Conservation (phyloP, 2,113 vertebrate species). For the Hippocampus barbouri region DNA sequence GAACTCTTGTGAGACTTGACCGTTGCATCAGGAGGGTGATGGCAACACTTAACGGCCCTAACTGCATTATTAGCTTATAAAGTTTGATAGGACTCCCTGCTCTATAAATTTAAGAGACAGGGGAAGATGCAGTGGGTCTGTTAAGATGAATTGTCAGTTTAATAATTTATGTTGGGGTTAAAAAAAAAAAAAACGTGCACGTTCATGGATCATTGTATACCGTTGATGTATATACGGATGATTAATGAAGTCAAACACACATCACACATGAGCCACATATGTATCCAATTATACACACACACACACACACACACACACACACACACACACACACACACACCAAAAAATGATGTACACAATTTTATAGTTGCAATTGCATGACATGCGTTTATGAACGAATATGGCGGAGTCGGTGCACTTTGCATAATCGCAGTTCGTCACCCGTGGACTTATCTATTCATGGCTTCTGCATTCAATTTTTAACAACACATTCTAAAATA, state of each 20-base stretch:
- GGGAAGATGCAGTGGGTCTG: background rate
- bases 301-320: too few relatives aligned
- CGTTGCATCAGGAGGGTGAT: slow-evolving; percentile 45
- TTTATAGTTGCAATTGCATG: too few relatives aligned
- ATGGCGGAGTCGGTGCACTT: too few relatives aligned
- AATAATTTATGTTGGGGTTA: background rate
- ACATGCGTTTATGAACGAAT: too few relatives aligned
- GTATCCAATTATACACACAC: too few relatives aligned
- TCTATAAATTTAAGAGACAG: slow-evolving; percentile 43
- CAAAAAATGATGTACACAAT: too few relatives aligned
- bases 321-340: too few relatives aligned
- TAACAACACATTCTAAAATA: too few relatives aligned
- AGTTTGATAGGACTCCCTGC: slow-evolving; percentile 58
- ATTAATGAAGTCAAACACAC: background rate
- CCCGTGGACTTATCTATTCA: too few relatives aligned
- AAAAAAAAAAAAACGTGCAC: background rate
- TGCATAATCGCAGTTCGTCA: too few relatives aligned
- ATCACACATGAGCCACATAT: background rate
- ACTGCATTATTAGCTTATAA: slow-evolving; percentile 72
- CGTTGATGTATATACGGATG: background rate
- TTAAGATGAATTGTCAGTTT: background rate
- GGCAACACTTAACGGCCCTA: slow-evolving; percentile 61
- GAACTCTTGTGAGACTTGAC: slow-evolving; percentile 48
- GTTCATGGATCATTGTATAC: background rate
- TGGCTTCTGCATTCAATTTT: too few relatives aligned